Evolutionary conservation across 2,888 invertebrate genomes (phyloP).

Genomic region (Tetramorium bicarinatum): DNA sequence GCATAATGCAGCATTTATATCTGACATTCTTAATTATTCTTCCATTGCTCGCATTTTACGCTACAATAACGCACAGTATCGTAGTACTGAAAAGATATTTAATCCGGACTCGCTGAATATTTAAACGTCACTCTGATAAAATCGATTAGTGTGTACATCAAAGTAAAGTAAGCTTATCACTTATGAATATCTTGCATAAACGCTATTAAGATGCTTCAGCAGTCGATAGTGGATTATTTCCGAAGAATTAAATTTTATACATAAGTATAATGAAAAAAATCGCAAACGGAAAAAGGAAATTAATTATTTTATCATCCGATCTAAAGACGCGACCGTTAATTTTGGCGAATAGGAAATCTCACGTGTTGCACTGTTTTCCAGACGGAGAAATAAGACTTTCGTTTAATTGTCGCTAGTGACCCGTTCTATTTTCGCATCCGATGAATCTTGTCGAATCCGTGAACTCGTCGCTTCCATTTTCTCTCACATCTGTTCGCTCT

Average conservation of each 20-base stretch:
- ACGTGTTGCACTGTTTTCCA: constrained; percentile 30
- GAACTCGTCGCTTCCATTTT: constrained; percentile 19
- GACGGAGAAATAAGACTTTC: constrained; percentile 7
- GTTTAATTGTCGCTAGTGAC: constrained; percentile 27
- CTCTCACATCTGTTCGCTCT: constrained; percentile 12
- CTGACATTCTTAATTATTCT: constrained; percentile 31
- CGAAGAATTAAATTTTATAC: neutral
- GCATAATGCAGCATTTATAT: constrained; percentile 24
- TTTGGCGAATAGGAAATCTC: neutral
- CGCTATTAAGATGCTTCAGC: neutral
- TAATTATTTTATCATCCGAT: neutral
- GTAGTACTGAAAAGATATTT: neutral
- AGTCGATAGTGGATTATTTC: neutral
- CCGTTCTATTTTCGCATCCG: constrained; percentile 21
- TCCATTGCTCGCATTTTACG: neutral
- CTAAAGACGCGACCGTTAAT: neutral
- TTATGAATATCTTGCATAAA: constrained; percentile 17
- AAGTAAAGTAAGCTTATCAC: neutral
- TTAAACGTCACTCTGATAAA: neutral
- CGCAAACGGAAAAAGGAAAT: neutral
- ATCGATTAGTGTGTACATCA: neutral
- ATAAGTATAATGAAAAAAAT: neutral
- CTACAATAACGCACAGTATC: neutral
- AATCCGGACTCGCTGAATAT: constrained; percentile 15
- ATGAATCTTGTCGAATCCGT: constrained; percentile 30